Conservation (phyloP, 2,888 invertebrate genomes). For the Tethea ocularis region DNA sequence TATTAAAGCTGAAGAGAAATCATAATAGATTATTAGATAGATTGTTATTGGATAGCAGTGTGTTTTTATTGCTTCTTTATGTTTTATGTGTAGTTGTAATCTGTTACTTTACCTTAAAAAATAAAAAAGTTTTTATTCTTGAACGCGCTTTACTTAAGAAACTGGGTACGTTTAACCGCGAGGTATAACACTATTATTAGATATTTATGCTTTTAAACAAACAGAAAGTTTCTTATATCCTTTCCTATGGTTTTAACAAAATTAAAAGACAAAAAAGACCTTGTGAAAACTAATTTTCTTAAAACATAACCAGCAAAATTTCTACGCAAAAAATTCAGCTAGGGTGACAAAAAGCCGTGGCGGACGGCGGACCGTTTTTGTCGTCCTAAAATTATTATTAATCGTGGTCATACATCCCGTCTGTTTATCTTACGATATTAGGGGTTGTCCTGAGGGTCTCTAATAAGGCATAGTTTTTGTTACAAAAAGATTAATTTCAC, state of each 20-base stretch:
- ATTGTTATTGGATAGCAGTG: too few species aligned
- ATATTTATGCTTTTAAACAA: too few species aligned
- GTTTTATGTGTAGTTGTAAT: too few species aligned
- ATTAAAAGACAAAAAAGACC: conserved; percentile 18
- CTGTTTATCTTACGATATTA: conserved; percentile 72
- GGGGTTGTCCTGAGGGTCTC: conserved; percentile 60
- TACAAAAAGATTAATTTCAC: conserved; percentile 56
- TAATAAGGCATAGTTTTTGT: conserved; percentile 78
- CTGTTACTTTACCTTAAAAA: too few species aligned
- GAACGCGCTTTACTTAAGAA: too few species aligned
- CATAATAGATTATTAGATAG: too few species aligned
- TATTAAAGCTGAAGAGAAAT: too few species aligned
- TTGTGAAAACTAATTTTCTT: conserved; percentile 60
- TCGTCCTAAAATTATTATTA: conserved; percentile 75
- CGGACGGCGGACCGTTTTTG: conserved; percentile 57
- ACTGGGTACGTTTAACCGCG: too few species aligned
- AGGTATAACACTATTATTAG: too few species aligned
- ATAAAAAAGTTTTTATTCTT: too few species aligned
- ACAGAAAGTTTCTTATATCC: too few species aligned
- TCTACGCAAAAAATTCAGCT: conserved; percentile 34
- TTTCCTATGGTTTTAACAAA: background rate
- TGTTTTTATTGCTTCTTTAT: too few species aligned
- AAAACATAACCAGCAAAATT: conserved; percentile 37
- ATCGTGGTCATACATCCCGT: conserved; percentile 71
- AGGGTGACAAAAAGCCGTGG: conserved; percentile 48